A percentile compares a stretch with the other conserved stretches of the same genome.
Evolutionary conservation across 64 coral and sea anemone genomes (phyloP).

Genomic region (Actinia tenebrosa): DNA sequence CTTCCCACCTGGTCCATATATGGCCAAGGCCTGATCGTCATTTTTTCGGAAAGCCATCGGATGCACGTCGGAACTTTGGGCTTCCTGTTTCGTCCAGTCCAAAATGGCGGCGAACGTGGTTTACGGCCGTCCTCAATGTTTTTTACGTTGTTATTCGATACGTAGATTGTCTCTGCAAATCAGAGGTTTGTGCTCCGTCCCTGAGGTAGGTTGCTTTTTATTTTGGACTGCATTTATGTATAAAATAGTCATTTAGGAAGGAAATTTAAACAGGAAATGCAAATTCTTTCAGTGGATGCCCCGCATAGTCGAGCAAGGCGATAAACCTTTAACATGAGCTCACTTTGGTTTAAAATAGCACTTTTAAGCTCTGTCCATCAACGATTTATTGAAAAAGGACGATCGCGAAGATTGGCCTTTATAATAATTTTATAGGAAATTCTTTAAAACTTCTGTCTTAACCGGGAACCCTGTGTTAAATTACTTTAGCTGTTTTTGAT

Average conservation of each 20-base stretch:
- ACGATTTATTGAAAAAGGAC: too few species aligned
- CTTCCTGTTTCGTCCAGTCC: not conserved
- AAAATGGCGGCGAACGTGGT: conserved; percentile 2
- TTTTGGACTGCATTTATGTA: not conserved
- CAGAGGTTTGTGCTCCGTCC: not conserved
- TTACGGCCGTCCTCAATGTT: not conserved
- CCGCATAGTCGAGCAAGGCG: too few species aligned
- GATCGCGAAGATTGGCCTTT: too few species aligned
- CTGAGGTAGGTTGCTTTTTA: not conserved
- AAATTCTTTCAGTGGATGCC: not conserved
- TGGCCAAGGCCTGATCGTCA: not conserved
- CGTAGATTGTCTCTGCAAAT: not conserved
- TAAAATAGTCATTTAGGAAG: not conserved
- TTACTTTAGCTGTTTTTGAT: too few species aligned
- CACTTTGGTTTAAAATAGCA: too few species aligned
- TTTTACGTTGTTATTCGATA: not conserved
- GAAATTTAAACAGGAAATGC: not conserved
- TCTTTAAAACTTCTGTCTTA: too few species aligned
- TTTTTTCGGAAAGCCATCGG: not conserved
- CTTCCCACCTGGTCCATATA: too few species aligned
- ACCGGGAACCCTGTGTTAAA: too few species aligned
- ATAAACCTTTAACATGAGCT: too few species aligned
- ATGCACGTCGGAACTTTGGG: not conserved
- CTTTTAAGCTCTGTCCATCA: too few species aligned
- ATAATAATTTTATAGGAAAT: too few species aligned